Evolutionary conservation across 2,797 vertebrate genomes (phyloP).

Genomic region (Gadopsis marmoratus): DNA sequence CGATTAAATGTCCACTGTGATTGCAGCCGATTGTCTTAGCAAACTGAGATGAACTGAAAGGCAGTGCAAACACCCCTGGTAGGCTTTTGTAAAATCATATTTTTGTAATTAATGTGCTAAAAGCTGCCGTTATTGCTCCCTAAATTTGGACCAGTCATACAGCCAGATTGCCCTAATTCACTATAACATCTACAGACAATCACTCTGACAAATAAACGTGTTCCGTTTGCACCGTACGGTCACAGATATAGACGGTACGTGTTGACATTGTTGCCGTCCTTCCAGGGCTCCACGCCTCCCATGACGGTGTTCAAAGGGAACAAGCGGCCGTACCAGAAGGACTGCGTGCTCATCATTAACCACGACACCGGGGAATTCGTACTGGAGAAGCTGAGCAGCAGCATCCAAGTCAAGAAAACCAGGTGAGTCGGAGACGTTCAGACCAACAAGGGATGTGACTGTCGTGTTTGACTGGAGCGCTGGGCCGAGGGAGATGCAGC

Average conservation of each 20-base stretch:
- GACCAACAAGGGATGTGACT: background rate
- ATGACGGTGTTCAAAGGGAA: constrained; percentile 99
- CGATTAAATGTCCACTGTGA: no score
- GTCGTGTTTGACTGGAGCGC: background rate
- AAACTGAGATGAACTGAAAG: background rate
- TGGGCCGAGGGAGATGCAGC: background rate
- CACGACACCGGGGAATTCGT: constrained; percentile 98
- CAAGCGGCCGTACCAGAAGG: constrained; percentile 98
- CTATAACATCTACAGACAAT: background rate
- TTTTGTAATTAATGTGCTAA: background rate
- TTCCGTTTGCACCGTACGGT: background rate
- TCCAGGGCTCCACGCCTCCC: constrained; percentile 95
- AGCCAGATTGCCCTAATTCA: no score
- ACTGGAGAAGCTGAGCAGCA: constrained; percentile 98
- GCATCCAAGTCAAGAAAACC: constrained; percentile 99
- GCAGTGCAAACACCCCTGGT: background rate
- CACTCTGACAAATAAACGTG: background rate
- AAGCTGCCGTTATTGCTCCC: background rate
- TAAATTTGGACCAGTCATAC: background rate
- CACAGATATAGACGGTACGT: background rate
- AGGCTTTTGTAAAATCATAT: background rate
- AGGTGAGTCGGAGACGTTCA: constrained; percentile 82
- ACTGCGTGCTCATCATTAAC: constrained; percentile 98
- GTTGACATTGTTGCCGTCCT: background rate
- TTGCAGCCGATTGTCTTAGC: background rate